A percentile compares a stretch with the other conserved stretches of the same genome.
Conservation (phyloP, 2,797 vertebrate species). For the Enteromius unitaeniatus region DNA sequence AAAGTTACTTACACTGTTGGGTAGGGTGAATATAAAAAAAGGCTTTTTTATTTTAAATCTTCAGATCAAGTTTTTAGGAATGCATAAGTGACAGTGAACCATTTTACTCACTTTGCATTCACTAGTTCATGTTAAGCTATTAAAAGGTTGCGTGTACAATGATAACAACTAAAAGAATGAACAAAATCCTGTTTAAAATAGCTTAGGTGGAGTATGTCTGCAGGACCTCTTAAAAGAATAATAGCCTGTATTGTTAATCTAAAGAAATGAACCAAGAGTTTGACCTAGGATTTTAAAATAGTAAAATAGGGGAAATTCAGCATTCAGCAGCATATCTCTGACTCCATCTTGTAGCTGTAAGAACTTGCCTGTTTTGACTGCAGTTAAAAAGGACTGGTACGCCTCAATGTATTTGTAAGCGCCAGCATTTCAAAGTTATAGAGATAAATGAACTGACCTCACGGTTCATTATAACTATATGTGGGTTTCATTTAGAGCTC, state of each 20-base stretch:
- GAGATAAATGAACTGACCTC: conserved; percentile 51
- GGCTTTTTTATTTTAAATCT: background rate
- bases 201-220: background rate
- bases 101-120: background rate
- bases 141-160: background rate
- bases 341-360: conserved; percentile 73
- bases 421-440: conserved; percentile 51
- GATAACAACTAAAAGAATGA: background rate
- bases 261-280: background rate
- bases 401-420: conserved; percentile 62
- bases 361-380: conserved; percentile 59
- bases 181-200: background rate
- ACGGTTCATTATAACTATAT: conserved; percentile 41
- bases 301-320: conserved; percentile 38
- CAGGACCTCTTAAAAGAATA: background rate
- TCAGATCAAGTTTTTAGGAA: background rate
- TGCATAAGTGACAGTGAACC: background rate
- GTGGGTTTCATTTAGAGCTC: background rate
- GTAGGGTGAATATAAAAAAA: background rate
- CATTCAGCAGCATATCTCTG: conserved; percentile 70
- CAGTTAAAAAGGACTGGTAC: conserved; percentile 50
- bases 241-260: background rate
- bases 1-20: background rate
- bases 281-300: conserved; percentile 9
- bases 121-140: background rate